Conservation (phyloP, 2,113 vertebrate genomes). For the Smithornis capensis region DNA sequence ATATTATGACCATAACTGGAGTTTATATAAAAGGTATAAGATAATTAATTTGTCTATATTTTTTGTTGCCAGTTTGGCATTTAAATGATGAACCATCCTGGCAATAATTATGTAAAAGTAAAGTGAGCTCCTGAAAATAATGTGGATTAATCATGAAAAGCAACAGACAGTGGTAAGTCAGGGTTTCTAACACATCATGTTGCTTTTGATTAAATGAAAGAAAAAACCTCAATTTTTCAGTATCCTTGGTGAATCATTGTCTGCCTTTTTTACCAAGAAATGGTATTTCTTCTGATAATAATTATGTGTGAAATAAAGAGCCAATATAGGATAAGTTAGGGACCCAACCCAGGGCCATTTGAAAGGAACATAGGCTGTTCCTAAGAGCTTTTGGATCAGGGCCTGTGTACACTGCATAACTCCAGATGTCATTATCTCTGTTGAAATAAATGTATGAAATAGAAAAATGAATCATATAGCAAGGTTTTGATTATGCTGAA, state of each 20-base stretch:
- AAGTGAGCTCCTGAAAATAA: background rate
- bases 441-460: constrained; percentile 18
- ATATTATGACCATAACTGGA: constrained; percentile 70
- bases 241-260: background rate
- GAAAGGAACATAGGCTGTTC: background rate
- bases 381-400: constrained; percentile 24
- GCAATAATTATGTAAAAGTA: background rate
- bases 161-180: background rate
- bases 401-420: background rate
- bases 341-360: background rate
- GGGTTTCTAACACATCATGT: background rate
- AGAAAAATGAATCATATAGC: constrained; percentile 19
- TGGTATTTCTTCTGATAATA: constrained; percentile 6
- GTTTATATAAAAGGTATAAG: constrained; percentile 71
- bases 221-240: background rate
- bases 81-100: background rate
- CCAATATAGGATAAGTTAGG: background rate
- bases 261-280: background rate
- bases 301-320: constrained; percentile 12
- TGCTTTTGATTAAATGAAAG: background rate
- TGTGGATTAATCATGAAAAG: background rate
- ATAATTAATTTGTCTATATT: background rate
- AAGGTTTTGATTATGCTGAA: constrained; percentile 45
- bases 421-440: constrained; percentile 51
- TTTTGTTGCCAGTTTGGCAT: background rate